A percentile compares a stretch with the other conserved stretches of the same genome.
These are phyloP conservation scores for Vesta saturnalis DNA, from an alignment of 2,888 invertebrate genomes.

Conservation along the genomic window DNA sequence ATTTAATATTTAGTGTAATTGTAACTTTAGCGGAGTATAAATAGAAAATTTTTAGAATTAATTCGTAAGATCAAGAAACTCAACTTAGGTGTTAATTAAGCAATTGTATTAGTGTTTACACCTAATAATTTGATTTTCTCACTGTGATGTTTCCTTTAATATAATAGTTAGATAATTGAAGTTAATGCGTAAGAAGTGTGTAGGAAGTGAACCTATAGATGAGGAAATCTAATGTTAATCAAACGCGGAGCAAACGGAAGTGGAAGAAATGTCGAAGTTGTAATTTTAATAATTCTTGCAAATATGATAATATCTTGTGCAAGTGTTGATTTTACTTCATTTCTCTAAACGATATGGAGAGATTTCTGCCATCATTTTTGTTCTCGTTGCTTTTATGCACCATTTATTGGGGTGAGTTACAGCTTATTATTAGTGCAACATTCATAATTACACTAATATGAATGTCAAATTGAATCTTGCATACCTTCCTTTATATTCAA, in stretches of 20 bases:
- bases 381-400: conserved; percentile 50
- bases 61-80: neutral
- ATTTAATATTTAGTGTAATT: conserved; percentile 16
- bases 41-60: conserved; percentile 1
- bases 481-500: conserved; percentile 4
- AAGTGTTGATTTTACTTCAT: conserved; percentile 42
- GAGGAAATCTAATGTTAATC: conserved; percentile 23
- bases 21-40: neutral
- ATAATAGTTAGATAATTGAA: conserved; percentile 9
- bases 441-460: conserved; percentile 2
- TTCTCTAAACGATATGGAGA: conserved; percentile 49
- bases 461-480: conserved; percentile 11
- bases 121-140: conserved; percentile 5
- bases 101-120: conserved; percentile 2
- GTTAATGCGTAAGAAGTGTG: conserved; percentile 10
- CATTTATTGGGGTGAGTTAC: conserved; percentile 51
- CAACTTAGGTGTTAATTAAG: conserved; percentile 4
- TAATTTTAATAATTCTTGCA: conserved; percentile 31
- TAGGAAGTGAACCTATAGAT: conserved; percentile 4
- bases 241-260: conserved; percentile 31
- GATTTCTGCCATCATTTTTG: conserved; percentile 48
- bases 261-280: conserved; percentile 33
- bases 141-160: conserved; percentile 23
- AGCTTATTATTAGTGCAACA: conserved; percentile 12
- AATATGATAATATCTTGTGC: conserved; percentile 41